Conservation (phyloP, 2,113 vertebrate species). For the Thymallus thymallus region DNA sequence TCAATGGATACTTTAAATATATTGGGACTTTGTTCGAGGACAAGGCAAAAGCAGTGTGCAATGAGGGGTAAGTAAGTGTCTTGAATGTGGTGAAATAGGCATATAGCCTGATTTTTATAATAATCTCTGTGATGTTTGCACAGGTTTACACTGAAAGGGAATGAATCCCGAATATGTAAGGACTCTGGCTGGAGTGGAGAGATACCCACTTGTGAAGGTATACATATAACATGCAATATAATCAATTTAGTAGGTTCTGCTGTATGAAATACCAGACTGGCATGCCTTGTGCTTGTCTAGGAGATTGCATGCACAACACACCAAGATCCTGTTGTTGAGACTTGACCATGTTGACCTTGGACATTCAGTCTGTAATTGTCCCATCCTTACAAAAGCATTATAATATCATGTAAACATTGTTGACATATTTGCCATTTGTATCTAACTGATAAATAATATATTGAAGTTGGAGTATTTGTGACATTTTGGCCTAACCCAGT, state of each 20-base stretch:
- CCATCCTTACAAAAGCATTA: background rate
- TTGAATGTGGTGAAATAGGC: background rate
- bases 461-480: too few species aligned
- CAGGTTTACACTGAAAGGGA: slow-evolving; percentile 11
- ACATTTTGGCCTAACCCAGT: too few species aligned
- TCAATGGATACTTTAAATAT: slow-evolving; percentile 21
- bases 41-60: background rate
- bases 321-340: background rate
- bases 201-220: slow-evolving; percentile 16
- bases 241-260: background rate
- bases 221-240: background rate
- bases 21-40: background rate
- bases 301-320: background rate
- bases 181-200: slow-evolving; percentile 14
- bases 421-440: too few species aligned
- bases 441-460: too few species aligned
- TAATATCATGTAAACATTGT: background rate
- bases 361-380: background rate
- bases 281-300: background rate
- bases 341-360: background rate
- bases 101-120: background rate
- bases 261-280: background rate
- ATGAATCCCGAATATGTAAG: background rate
- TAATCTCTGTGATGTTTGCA: background rate
- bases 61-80: slow-evolving; percentile 26